These are phyloP conservation scores for Glaucopsyche alexis DNA, from an alignment of 2,888 invertebrate genomes.

Conservation along the genomic window DNA sequence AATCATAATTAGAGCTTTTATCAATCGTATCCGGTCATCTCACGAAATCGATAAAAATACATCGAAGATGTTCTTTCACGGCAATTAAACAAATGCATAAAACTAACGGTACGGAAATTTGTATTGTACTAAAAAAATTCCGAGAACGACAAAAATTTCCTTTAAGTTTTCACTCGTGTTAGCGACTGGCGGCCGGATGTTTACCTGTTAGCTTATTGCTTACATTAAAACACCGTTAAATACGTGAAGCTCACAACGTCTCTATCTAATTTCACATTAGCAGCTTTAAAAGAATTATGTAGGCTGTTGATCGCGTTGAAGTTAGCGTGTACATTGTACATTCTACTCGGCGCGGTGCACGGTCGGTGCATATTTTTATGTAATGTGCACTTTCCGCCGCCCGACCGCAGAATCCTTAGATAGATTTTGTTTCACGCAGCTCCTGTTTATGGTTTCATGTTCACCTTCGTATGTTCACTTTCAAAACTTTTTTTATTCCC, in stretches of 20 bases:
- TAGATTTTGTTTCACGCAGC: conserved; percentile 56
- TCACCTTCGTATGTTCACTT: conserved; percentile 60
- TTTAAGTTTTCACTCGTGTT: conserved; percentile 51
- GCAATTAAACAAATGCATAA: conserved; percentile 5
- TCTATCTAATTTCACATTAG: conserved; percentile 60
- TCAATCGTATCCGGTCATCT: background rate
- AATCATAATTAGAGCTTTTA: background rate
- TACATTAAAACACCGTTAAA: conserved; percentile 58
- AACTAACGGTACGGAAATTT: conserved; percentile 9
- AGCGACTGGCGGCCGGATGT: conserved; percentile 65
- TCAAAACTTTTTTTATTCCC: conserved; percentile 51
- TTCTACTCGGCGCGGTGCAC: background rate
- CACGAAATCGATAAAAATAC: background rate
- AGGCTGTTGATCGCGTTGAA: conserved; percentile 51
- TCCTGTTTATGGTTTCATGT: conserved; percentile 56
- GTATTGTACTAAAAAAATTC: conserved; percentile 18
- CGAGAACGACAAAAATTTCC: conserved; percentile 38
- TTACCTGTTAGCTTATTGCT: conserved; percentile 67
- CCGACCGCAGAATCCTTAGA: conserved; percentile 58
- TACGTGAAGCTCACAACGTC: conserved; percentile 51
- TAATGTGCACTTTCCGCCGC: conserved; percentile 40
- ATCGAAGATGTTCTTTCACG: background rate
- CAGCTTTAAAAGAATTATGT: conserved; percentile 55
- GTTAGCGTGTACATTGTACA: conserved; percentile 46
- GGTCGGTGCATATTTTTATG: conserved; percentile 34